These are phyloP conservation scores for Bombylius major DNA, from an alignment of 2,888 invertebrate genomes.

Conservation along the genomic window DNA sequence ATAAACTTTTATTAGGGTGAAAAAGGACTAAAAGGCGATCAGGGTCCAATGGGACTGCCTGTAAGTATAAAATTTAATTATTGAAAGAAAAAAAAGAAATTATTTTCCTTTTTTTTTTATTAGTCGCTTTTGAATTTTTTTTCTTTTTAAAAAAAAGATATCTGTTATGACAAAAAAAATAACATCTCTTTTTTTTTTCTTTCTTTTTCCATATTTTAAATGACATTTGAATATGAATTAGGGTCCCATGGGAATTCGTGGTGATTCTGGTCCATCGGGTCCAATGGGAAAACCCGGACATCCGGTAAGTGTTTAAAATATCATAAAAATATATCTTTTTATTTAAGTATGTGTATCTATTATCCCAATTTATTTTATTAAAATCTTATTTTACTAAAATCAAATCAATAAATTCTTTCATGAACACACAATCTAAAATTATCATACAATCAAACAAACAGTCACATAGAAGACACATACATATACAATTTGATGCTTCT, in stretches of 20 bases:
- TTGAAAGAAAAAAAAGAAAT: constrained; percentile 3
- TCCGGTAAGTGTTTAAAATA: constrained; percentile 27
- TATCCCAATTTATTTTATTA: no score
- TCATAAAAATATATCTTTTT: background rate
- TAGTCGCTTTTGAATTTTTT: no score
- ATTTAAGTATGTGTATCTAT: background rate
- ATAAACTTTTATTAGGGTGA: constrained; percentile 28
- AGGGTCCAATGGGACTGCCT: constrained; percentile 90
- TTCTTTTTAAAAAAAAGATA: no score
- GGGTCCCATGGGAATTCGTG: constrained; percentile 38
- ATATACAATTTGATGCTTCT: no score
- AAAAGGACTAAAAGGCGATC: constrained; percentile 34
- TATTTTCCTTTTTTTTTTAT: no score
- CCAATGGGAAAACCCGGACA: constrained; percentile 37
- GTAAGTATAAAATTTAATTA: constrained; percentile 47
- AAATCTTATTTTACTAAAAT: no score
- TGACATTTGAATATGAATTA: constrained; percentile 11
- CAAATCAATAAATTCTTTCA: no score
- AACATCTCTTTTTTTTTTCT: background rate
- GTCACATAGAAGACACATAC: no score
- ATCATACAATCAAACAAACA: no score
- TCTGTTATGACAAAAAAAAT: background rate
- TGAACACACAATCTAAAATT: no score
- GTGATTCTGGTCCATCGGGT: constrained; percentile 34
- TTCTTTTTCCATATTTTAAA: constrained; percentile 5